Evolutionary conservation across 2,888 invertebrate species (phyloP).

Genomic region (Penaeus monodon): DNA sequence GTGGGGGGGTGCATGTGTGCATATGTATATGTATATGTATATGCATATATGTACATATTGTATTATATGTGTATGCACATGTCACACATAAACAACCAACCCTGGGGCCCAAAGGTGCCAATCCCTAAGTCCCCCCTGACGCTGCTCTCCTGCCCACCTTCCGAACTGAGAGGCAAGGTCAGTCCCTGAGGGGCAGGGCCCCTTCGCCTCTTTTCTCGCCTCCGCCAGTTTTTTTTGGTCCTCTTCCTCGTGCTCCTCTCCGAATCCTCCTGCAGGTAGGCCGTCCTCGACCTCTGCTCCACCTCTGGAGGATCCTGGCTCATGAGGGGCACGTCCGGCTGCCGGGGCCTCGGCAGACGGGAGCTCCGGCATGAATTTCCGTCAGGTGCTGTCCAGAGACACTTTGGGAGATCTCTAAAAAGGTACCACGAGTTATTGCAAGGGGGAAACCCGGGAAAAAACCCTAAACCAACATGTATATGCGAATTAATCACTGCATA

Average conservation of each 20-base stretch:
- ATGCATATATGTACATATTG: too few species aligned
- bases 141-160: conserved; percentile 13
- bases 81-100: too few species aligned
- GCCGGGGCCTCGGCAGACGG: conserved; percentile 57
- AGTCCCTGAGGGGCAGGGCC: background rate
- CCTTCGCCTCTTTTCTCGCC: background rate
- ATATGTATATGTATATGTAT: too few species aligned
- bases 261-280: conserved; percentile 10
- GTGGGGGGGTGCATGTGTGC: too few species aligned
- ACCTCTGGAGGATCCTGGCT: conserved; percentile 58
- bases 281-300: conserved; percentile 38
- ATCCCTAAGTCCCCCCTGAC: too few species aligned
- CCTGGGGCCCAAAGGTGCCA: too few species aligned
- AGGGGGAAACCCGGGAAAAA: too few species aligned
- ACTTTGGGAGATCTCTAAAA: conserved; percentile 49
- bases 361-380: conserved; percentile 61
- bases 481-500: too few species aligned
- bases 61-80: too few species aligned
- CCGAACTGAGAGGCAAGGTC: background rate
- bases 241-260: conserved; percentile 26
- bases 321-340: conserved; percentile 59
- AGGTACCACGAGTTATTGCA: too few species aligned
- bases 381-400: conserved; percentile 53
- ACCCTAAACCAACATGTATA: too few species aligned
- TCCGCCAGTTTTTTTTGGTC: conserved; percentile 6